phyloP scores from a whole-genome alignment of 2,113 vertebrate species.

The Misgurnus anguillicaudatus region DNA sequence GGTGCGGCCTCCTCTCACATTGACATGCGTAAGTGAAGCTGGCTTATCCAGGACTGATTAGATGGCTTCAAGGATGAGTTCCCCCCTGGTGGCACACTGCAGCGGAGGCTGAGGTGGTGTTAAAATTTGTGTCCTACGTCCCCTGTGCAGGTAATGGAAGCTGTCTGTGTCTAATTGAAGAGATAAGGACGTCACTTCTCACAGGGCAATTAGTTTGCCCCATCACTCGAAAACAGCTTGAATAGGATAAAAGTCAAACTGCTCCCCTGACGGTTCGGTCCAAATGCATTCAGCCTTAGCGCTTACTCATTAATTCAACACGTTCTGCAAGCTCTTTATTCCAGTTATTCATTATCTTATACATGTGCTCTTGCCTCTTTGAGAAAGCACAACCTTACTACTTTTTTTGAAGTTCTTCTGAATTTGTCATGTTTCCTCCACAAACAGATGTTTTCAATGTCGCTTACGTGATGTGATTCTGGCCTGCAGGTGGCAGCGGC shows the following conservation, averaged over 20 bases:
- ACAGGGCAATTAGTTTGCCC: slow-evolving; percentile 19
- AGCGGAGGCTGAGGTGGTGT: neutral
- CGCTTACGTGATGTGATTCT: neutral
- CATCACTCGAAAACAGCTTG: slow-evolving; percentile 40
- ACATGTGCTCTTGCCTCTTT: neutral
- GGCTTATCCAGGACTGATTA: slow-evolving; percentile 67
- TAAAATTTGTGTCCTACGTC: slow-evolving; percentile 3
- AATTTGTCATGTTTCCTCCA: neutral
- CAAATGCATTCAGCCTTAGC: slow-evolving; percentile 5
- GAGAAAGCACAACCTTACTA: neutral
- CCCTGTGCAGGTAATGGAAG: slow-evolving; percentile 54
- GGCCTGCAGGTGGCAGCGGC: slow-evolving; percentile 65
- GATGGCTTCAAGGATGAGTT: slow-evolving; percentile 73
- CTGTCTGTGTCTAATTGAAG: slow-evolving; percentile 60
- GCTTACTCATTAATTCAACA: neutral
- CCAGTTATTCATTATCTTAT: neutral
- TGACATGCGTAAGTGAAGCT: slow-evolving; percentile 66
- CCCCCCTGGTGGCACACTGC: slow-evolving; percentile 55
- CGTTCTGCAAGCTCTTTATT: neutral
- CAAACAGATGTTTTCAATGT: neutral
- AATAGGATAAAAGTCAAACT: slow-evolving; percentile 44
- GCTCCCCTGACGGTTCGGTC: slow-evolving; percentile 13
- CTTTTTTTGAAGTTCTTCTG: neutral
- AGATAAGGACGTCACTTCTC: slow-evolving; percentile 55
- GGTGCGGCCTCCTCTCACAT: slow-evolving; percentile 55